Evolutionary conservation across 1,140 invertebrate species (phyloP), one percentile per base, ranked within the genome.

Genomic region (Zaprionus ornatus): DNA sequence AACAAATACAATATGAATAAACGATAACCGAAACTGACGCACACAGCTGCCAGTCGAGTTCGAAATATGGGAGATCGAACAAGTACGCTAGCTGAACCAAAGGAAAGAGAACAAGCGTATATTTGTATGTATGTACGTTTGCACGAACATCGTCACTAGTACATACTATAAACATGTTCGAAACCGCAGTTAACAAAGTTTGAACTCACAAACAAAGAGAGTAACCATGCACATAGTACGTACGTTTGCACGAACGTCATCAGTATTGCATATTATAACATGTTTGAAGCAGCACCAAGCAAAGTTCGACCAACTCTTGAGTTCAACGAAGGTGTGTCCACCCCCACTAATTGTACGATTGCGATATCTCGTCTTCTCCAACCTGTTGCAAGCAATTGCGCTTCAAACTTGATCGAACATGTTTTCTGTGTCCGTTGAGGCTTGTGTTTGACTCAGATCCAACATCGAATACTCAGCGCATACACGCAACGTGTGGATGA

Each of bases 1-100:
- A 82, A 59, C 48, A 77, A 68, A 40, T 27, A 64, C 65, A 70
- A 56, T 57, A 84, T 82, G 76, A 86, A 68, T 79, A 86, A 82
- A 61, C 77, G 60, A 71, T 75, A 64, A n/a, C 35, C 35, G 37
- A 57, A 62, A 35, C 63, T 32, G 23, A 56, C 65, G 37, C 70
- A 76, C 54, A 71, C 48, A 57, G 37, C 63, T 65, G 69, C 37
- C 40, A 40, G 17, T 48, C 65, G 65, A 86, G 48, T 70, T 82
- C 84, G 77, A 83, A 72, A 42, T 23, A 48, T 13, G 79, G 81
- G 80, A 60, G 68, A 64, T 55, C 64, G 10, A 60, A 52, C 69
- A 67, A 48, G 52, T 66, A 13, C 15, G 29, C 13, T 40, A 15
- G 37, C 37, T 40, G 40, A n/a, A 32, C 9, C 25, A 4, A 32